phyloP scores from a whole-genome alignment of 2,797 vertebrate genomes.

The Todus mexicanus region DNA sequence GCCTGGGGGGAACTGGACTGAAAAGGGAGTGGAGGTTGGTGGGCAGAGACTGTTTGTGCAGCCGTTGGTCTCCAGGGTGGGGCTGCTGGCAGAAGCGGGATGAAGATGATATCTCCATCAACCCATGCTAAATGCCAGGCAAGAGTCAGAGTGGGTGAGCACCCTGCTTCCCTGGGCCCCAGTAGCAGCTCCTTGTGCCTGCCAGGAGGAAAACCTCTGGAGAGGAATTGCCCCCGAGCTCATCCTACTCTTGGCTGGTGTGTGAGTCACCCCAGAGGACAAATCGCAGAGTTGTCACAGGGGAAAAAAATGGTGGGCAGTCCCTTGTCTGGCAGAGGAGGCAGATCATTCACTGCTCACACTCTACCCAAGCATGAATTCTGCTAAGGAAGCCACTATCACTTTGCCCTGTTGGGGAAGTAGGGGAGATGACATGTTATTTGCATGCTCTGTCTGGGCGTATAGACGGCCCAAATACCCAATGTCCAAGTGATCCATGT shows the following conservation, averaged over 20 bases:
- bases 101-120: not conserved
- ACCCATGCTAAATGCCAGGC: not conserved
- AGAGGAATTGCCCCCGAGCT: not conserved
- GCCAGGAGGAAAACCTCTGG: not conserved
- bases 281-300: rapidly evolving
- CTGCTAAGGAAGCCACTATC: not conserved
- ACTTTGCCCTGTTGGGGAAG: not conserved
- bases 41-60: constrained; percentile 1
- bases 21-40: not conserved
- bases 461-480: not conserved
- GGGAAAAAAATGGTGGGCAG: not conserved
- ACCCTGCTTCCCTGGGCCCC: not conserved
- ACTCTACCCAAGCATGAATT: not conserved
- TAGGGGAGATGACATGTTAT: not conserved
- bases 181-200: not conserved
- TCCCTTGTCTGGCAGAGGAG: not conserved
- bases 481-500: not conserved
- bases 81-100: not conserved
- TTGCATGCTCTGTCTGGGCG: not conserved
- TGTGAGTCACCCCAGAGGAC: not conserved
- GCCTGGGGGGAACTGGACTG: not conserved
- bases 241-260: not conserved
- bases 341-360: not conserved
- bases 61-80: not conserved
- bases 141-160: rapidly evolving